Percentiles rank a stretch among this genome's conserved stretches.
Conservation (phyloP, 1,140 invertebrate genomes). For the Nebria ingens region DNA sequence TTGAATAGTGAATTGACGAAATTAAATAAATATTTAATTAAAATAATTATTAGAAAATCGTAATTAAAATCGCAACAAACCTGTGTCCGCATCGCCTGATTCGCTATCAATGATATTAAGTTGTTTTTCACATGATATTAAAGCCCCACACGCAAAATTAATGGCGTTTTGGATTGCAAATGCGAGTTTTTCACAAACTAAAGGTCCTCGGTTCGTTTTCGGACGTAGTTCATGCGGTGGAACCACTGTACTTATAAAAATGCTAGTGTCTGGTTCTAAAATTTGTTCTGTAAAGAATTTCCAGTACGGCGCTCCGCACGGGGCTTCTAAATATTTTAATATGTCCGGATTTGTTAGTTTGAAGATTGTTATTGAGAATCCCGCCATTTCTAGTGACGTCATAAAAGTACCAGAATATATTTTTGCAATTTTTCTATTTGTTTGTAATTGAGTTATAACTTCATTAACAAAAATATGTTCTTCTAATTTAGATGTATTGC, state of each 20-base stretch:
- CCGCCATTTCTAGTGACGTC: constrained; percentile 50
- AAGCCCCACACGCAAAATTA: constrained; percentile 39
- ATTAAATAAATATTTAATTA: neutral
- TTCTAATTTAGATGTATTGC: constrained; percentile 48
- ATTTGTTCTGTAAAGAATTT: constrained; percentile 17
- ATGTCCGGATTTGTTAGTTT: constrained; percentile 33
- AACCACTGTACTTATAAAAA: neutral
- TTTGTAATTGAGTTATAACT: constrained; percentile 36
- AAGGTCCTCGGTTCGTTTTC: constrained; percentile 25
- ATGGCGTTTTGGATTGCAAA: constrained; percentile 30
- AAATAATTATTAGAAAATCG: neutral
- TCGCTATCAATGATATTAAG: constrained; percentile 52
- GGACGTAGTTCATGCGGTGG: neutral
- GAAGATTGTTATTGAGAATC: constrained; percentile 52
- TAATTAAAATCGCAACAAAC: constrained; percentile 28
- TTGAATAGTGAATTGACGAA: neutral
- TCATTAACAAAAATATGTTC: constrained; percentile 48
- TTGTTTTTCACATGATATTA: constrained; percentile 42
- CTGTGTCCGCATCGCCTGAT: constrained; percentile 54
- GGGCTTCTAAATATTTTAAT: constrained; percentile 36
- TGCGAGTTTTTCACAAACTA: constrained; percentile 22
- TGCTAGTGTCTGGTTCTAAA: constrained; percentile 10
- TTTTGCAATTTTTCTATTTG: constrained; percentile 34
- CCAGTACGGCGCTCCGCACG: constrained; percentile 36
- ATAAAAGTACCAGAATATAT: constrained; percentile 48